Evolutionary conservation across 1,140 invertebrate genomes (phyloP).

Genomic region (Microplitis mediator): DNA sequence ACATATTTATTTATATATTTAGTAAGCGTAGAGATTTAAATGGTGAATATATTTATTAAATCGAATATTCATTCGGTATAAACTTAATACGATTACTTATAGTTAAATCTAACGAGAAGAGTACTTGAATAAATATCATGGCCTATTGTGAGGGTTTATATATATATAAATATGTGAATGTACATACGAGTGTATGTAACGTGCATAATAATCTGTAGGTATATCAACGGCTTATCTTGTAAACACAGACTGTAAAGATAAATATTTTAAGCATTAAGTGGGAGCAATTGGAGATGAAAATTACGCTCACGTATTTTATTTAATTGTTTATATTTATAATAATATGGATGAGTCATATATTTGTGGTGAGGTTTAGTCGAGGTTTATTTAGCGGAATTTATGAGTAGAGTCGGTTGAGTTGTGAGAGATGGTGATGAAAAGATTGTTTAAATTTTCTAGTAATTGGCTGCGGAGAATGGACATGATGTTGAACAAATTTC

Average conservation of each 20-base stretch:
- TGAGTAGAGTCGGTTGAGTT: no score
- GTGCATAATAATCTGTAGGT: slow-evolving; percentile 18
- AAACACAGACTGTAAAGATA: slow-evolving; percentile 27
- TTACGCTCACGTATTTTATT: background rate
- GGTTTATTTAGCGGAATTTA: background rate
- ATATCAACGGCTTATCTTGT: slow-evolving; percentile 30
- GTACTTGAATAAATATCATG: slow-evolving; percentile 29
- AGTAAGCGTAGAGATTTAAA: background rate
- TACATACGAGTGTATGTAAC: background rate
- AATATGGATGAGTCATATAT: background rate
- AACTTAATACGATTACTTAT: slow-evolving; percentile 29
- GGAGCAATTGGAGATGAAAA: slow-evolving; percentile 11
- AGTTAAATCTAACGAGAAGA: slow-evolving; percentile 31
- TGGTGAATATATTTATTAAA: background rate
- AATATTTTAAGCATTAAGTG: slow-evolving; percentile 24
- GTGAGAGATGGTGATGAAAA: no score
- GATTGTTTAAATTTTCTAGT: no score
- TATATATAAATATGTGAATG: slow-evolving; percentile 12
- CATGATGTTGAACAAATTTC: no score
- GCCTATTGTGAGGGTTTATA: slow-evolving; percentile 13
- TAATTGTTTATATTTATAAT: background rate
- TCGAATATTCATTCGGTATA: background rate
- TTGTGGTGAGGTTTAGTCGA: background rate
- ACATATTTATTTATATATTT: no score
- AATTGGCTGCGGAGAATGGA: no score